Conservation (phyloP, 2,888 invertebrate genomes). For the Willowsia nigromaculata region DNA sequence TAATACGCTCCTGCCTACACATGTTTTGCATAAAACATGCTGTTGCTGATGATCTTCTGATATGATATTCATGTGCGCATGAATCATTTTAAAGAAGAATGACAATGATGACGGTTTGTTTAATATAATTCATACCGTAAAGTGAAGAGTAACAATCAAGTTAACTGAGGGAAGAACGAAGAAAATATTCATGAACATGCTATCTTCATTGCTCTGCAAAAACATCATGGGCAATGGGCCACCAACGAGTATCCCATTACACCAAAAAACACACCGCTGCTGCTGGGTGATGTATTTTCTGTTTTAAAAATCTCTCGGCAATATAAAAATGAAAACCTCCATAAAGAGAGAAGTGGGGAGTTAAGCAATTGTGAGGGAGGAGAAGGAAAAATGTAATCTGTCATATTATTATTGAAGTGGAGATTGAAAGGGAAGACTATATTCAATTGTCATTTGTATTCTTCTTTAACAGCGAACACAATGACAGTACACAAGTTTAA, state of each 20-base stretch:
- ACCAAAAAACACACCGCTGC: not conserved
- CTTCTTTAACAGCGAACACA: not conserved
- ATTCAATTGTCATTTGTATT: not conserved
- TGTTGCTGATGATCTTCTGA: not conserved
- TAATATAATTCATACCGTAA: conserved; percentile 15
- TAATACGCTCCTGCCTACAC: conserved; percentile 64
- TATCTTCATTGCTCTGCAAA: not conserved
- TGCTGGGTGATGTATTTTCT: not conserved
- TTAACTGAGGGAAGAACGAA: not conserved
- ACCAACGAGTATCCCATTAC: conserved; percentile 26
- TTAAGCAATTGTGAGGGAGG: not conserved
- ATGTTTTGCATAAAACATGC: conserved; percentile 21
- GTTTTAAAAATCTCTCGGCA: not conserved
- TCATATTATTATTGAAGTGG: conserved; percentile 9
- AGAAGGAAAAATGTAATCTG: conserved; percentile 2
- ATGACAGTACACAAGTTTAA: conserved; percentile 29
- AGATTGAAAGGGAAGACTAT: not conserved
- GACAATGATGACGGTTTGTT: conserved; percentile 25
- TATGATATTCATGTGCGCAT: not conserved
- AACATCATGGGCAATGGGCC: conserved; percentile 1
- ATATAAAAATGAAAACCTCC: not conserved
- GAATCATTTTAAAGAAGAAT: conserved; percentile 21
- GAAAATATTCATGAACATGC: not conserved
- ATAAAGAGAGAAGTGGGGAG: not conserved
- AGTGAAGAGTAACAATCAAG: conserved; percentile 15